phyloP scores from a whole-genome alignment of 2,888 invertebrate genomes.

The Spialia ferax region DNA sequence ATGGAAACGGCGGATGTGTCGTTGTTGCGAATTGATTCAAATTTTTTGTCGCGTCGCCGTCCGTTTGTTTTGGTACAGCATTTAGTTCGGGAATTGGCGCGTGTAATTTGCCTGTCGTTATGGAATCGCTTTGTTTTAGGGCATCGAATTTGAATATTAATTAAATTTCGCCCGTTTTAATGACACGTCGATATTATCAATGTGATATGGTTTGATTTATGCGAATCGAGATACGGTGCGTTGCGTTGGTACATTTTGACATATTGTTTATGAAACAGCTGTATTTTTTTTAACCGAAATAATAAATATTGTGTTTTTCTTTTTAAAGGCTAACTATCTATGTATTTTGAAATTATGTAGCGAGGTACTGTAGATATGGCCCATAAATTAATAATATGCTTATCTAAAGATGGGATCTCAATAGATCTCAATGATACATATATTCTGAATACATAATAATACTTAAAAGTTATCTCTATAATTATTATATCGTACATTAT shows the following conservation, averaged over 20 bases:
- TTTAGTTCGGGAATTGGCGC: slow-evolving; percentile 15
- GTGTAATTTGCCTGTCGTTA: slow-evolving; percentile 25
- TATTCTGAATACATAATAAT: too few species aligned
- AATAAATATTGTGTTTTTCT: too few species aligned
- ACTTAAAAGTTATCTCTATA: too few species aligned
- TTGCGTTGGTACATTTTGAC: background rate
- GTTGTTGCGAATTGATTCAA: slow-evolving; percentile 46
- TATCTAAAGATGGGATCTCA: too few species aligned
- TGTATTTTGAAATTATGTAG: too few species aligned
- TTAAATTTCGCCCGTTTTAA: slow-evolving; percentile 12
- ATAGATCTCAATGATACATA: too few species aligned
- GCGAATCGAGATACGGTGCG: background rate
- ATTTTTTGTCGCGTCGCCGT: slow-evolving; percentile 41
- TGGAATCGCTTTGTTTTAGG: slow-evolving; percentile 7
- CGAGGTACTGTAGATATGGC: too few species aligned
- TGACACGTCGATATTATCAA: slow-evolving; percentile 10
- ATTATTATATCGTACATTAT: too few species aligned
- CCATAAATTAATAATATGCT: too few species aligned
- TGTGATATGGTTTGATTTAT: slow-evolving; percentile 1
- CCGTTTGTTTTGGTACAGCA: slow-evolving; percentile 25
- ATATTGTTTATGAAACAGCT: too few species aligned
- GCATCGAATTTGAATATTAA: slow-evolving; percentile 18
- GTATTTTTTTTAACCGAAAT: too few species aligned
- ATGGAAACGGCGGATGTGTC: slow-evolving; percentile 42
- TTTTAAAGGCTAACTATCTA: too few species aligned